Conservation (phyloP, 2,113 vertebrate genomes). For the Nipponia nippon region DNA sequence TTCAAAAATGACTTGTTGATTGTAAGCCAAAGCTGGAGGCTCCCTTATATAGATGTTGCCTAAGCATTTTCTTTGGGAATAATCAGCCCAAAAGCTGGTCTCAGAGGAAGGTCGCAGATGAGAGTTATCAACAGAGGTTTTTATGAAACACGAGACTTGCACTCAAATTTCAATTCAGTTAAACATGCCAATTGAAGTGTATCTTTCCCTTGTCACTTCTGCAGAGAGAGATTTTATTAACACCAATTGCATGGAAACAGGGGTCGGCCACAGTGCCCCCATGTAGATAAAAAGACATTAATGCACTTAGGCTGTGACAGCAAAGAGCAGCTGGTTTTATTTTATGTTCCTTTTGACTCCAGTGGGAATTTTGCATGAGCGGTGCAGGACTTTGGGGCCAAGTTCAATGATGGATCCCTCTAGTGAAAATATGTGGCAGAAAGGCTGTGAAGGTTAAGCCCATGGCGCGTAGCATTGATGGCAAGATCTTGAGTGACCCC, state of each 20-base stretch:
- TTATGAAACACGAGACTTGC: neutral
- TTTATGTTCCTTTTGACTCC: conserved; percentile 27
- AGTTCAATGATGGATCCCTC: neutral
- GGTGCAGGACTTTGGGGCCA: neutral
- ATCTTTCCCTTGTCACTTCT: conserved; percentile 10
- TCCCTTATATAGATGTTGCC: neutral
- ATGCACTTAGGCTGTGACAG: conserved; percentile 52
- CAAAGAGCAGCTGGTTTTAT: neutral
- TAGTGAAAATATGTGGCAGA: rapidly evolving
- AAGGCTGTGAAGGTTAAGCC: neutral
- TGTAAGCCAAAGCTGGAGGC: neutral
- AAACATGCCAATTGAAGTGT: conserved; percentile 5
- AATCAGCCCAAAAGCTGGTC: neutral
- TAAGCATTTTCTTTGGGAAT: neutral
- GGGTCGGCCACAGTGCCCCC: neutral
- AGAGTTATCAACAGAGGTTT: conserved; percentile 8
- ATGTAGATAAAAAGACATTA: conserved; percentile 31
- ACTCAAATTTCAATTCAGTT: conserved; percentile 39
- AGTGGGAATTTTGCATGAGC: neutral
- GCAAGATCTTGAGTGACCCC: neutral
- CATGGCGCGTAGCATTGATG: rapidly evolving
- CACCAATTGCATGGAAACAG: neutral
- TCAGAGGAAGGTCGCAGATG: neutral
- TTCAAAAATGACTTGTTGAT: neutral
- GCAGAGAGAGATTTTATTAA: conserved; percentile 50